Percentiles rank a stretch among this genome's conserved stretches.
Evolutionary conservation across 2,888 invertebrate genomes (phyloP).

Genomic region (Tuberolachnus salignus): DNA sequence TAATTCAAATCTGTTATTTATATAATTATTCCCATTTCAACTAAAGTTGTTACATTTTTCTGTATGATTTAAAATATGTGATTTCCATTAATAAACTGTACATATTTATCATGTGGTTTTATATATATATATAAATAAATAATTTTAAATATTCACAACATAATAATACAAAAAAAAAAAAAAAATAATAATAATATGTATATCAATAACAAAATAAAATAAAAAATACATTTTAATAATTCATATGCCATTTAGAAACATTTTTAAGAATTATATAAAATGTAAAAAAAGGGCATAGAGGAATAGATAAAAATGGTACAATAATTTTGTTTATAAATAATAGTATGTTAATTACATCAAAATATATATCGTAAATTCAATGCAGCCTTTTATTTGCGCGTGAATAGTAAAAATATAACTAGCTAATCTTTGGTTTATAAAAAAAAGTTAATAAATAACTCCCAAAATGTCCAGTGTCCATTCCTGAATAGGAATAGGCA

Average conservation of each 20-base stretch:
- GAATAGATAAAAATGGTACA: neutral
- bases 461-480: too few relatives aligned
- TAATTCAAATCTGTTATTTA: neutral
- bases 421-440: constrained; percentile 54
- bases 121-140: too few relatives aligned
- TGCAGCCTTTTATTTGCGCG: constrained; percentile 53
- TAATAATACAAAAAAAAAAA: constrained; percentile 4
- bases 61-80: neutral
- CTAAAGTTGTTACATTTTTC: constrained; percentile 13
- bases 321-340: constrained; percentile 23
- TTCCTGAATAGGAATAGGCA: constrained; percentile 17
- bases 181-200: constrained; percentile 3
- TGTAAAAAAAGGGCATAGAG: constrained; percentile 9
- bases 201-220: constrained; percentile 42
- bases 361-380: constrained; percentile 41
- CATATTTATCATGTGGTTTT: neutral
- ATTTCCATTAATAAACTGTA: constrained; percentile 3
- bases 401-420: constrained; percentile 55
- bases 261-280: constrained; percentile 45
- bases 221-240: constrained; percentile 41
- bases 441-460: constrained; percentile 44
- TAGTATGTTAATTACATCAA: constrained; percentile 18
- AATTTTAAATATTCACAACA: constrained; percentile 5
- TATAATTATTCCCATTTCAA: neutral
- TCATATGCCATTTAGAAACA: constrained; percentile 18